Evolutionary conservation across 2,888 invertebrate genomes (phyloP), one percentile per base, ranked within the genome.

Genomic region (Rotaria macrura): DNA sequence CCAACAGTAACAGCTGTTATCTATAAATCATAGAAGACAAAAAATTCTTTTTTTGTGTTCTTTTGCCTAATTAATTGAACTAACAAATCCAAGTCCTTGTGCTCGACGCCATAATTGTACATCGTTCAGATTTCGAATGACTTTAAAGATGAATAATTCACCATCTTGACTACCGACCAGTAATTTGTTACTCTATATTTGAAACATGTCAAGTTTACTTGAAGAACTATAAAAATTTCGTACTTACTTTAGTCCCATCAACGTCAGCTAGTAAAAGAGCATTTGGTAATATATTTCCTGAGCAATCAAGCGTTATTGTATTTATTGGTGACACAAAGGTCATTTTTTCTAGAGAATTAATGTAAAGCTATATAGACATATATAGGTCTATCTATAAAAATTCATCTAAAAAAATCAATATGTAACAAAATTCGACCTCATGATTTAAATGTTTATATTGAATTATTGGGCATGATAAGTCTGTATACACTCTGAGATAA

Each of bases 41-140:
- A 79, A 40, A 79, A 12, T 25, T 12, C 2, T 9, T 79, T 4
- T 23, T 0, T 12, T 43, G 20, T 47, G 47, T 47, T 52, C 3
- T 52, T 4, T 20, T 52, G 14, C 5, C 20, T 3, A 29, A 17
- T 12, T 65, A 5, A 20, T 20, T n/a, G 4, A 3, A 79, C 43
- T 79, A 10, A 79, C 79, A 79, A 79, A 79, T 25, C 79, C 79
- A 10, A 79, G 79, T n/a, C 79, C 79, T 43, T n/a, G 40, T 79
- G 79, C 79, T 79, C 43, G 40, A 43, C 43, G 40, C 79, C 79
- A 79, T 14, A 79, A 40, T 34, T 65, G 65, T 34, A 10, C 65
- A 29, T 38, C 12, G n/a, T 20, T 65, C 25, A 10, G 40, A 25
- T 79, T 79, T 79, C 79, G 43, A 79, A n/a, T 0, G 2, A 25